Evolutionary conservation across 1,140 invertebrate species (phyloP), one percentile per base, ranked within the genome.

Genomic region (Lysiphlebus fabarum): DNA sequence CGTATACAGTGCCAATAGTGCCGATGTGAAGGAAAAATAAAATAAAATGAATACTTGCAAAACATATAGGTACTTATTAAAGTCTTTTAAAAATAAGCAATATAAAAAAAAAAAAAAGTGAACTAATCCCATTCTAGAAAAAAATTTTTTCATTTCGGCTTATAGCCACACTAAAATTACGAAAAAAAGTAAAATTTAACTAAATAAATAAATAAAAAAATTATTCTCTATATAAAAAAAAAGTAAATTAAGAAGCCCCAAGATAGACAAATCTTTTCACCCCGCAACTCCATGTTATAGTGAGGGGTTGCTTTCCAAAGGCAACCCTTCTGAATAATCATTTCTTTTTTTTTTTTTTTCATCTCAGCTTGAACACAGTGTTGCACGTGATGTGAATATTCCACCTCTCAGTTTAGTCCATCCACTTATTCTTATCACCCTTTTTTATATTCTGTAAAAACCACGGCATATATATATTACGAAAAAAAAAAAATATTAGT

Each of bases 301-400:
- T 10, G 41, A 42, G 41, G n/a, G 41, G 41, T n/a, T 45, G 7
- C n/a, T 45, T 10, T 6, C 17, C 17, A 4, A 26, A 1, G 47
- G 26, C 44, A 26, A 56, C 43, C 43, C 42, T 48, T 14, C 43
- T 48, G 50, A 54, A 51, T 54, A 51, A 50, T 54, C 50, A 42
- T 53, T 12, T 37, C 40, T 42, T 33, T 40, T 47, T 51, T 17
- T 43, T 43, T 59, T 37, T 51, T 54, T 34, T 53, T 53, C 38
- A 14, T 41, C 38, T 54, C 50, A 48, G 43, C 50, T 47, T 36
- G 49, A 51, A 51, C 43, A 42, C 17, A 8, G 44, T 42, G 17
- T 59, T 41, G 58, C 58, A 47, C 58, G 58, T 59, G 58, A 59
- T 43, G 58, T 48, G 58, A 59, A 59, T 59, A 54, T 47, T 53